phyloP scores from a whole-genome alignment of 2,797 vertebrate species.

The Neosilurus mollespiculum region DNA sequence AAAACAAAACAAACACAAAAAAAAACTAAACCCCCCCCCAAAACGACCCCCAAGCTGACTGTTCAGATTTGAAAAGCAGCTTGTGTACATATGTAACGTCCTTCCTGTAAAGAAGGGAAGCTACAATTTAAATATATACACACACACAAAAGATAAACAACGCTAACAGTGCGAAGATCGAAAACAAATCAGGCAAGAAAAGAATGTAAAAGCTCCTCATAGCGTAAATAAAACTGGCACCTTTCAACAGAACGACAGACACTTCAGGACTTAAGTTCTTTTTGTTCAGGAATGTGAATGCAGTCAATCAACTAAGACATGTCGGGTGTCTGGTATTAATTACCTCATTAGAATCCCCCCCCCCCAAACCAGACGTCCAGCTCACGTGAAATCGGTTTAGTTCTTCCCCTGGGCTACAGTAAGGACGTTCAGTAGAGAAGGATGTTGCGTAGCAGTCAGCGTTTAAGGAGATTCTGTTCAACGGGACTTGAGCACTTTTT shows the following conservation, averaged over 20 bases:
- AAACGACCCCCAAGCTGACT: background rate
- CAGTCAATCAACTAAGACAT: background rate
- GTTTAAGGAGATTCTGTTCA: too few species aligned
- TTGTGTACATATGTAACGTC: background rate
- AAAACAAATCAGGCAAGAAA: background rate
- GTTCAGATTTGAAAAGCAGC: background rate
- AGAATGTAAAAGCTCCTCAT: background rate
- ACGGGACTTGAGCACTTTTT: too few species aligned
- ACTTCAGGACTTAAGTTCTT: background rate
- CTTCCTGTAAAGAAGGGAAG: background rate
- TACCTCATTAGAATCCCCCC: too few species aligned
- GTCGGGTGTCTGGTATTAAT: background rate
- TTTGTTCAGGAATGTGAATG: background rate
- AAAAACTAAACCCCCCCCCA: too few species aligned
- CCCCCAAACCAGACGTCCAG: background rate
- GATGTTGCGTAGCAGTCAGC: too few species aligned
- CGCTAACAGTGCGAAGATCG: too few species aligned
- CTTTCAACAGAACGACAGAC: background rate
- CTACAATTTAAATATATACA: background rate
- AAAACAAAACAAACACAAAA: background rate
- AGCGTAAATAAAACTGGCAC: background rate
- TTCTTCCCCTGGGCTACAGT: too few species aligned
- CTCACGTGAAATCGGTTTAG: background rate
- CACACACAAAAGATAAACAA: background rate
- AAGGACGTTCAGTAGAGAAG: too few species aligned